Evolutionary conservation across 2,888 invertebrate species (phyloP), one percentile per base, ranked within the genome.

Genomic region (Zaprionus obscuricornis): DNA sequence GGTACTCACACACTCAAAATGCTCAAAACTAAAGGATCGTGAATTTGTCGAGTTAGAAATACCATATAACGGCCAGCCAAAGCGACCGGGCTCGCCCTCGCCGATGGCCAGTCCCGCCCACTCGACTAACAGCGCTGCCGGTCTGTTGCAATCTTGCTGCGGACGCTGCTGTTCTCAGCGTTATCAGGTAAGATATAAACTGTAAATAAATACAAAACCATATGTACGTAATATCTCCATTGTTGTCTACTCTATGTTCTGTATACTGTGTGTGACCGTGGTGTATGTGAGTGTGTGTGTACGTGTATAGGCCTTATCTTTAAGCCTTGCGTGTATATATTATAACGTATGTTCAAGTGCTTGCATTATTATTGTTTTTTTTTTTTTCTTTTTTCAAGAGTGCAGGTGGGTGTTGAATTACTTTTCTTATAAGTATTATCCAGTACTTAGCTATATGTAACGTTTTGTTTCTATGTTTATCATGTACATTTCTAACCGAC

Each of bases 21-120:
- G 51, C 71, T 58, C 56, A 54, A 72, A 49, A 67, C 57, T 37
- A 68, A 65, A 97, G 97, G 98, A 98, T 91, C 95, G 98, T 54
- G 98, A 98, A 91, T 98, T 98, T 92, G 96, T 98, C 75, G 98
- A 98, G 91, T 93, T 98, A 92, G 98, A 98, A 90, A 95, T 96
- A 88, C 96, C 97, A 14, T 97, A 94, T 92, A 98, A 98, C 91
- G 97, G 97, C 11, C 96, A 96, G 76, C 96, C 96, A 43, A 97
- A 97, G 91, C 93, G 97, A 89, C 97, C 97, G 1, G 96, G 96
- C 7, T 96, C 96, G 39, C 96, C 96, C 36, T 96, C 96, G 33
- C 96, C 96, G 13, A 91, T 96, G 89, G 96, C 96, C 57, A 96
- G 96, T 87, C 96, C 96, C 42, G 96, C 96, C 67, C 96, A 96